Conservation (phyloP, 2,113 vertebrate genomes). For the Forbesichthys agassizii region DNA sequence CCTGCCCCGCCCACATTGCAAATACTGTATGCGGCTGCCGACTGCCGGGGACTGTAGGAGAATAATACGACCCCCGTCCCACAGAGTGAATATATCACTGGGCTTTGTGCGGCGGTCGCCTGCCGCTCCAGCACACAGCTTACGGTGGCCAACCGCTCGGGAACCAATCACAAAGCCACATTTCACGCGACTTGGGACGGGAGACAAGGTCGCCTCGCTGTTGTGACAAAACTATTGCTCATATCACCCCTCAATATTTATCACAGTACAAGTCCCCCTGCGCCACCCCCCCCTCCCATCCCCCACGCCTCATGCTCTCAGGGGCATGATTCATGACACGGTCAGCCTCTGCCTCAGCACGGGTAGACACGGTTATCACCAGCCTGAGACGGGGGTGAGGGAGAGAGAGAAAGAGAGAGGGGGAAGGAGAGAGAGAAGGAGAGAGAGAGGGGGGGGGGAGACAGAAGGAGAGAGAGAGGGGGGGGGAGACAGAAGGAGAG, state of each 20-base stretch:
- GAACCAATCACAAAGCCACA: conserved; percentile 62
- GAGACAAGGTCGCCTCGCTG: conserved; percentile 32
- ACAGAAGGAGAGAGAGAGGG: conserved; percentile 1
- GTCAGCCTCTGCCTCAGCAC: conserved; percentile 52
- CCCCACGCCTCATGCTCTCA: conserved; percentile 30
- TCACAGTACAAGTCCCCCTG: conserved; percentile 63
- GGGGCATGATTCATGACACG: conserved; percentile 61
- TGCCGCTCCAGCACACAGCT: neutral
- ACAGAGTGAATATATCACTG: neutral
- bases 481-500: neutral
- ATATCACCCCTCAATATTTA: conserved; percentile 72
- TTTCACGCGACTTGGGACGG: conserved; percentile 46
- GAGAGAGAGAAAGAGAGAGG: neutral
- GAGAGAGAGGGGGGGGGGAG: conserved; percentile 24
- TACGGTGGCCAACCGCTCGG: neutral
- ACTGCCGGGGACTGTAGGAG: conserved; percentile 28
- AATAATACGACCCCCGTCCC: conserved; percentile 8
- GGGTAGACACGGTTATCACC: conserved; percentile 60
- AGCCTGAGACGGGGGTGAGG: conserved; percentile 37
- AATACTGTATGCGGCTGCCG: conserved; percentile 23
- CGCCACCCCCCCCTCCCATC: neutral
- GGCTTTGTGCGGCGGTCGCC: neutral
- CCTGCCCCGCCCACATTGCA: conserved; percentile 26
- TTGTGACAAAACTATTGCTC: conserved; percentile 71
- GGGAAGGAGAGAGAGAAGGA: conserved; percentile 6